A percentile compares a stretch with the other conserved stretches of the same genome.
Conservation (phyloP, 2,797 vertebrate species). For the Catamblyrhynchus diadema region DNA sequence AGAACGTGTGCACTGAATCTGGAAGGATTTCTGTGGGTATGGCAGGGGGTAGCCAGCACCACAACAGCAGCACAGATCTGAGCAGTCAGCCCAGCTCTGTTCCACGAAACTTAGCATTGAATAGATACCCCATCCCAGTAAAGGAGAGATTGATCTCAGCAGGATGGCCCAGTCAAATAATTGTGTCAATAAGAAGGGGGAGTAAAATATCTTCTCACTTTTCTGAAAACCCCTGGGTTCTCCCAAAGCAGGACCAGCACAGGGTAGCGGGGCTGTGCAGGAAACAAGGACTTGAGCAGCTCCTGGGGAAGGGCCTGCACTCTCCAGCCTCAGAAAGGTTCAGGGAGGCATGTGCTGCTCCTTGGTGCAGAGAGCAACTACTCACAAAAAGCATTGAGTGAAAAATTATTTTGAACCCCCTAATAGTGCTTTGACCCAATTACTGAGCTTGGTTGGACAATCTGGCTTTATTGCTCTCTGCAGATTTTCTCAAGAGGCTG, state of each 20-base stretch:
- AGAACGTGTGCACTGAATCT: not conserved
- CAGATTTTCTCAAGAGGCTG: not conserved
- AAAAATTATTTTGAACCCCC: not conserved
- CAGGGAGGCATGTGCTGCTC: not conserved
- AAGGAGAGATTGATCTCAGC: not conserved
- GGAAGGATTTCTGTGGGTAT: not conserved
- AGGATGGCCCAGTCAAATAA: not conserved
- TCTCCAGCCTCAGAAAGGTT: not conserved
- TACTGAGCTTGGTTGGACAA: not conserved
- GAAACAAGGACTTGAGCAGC: accelerated
- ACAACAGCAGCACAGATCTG: not conserved
- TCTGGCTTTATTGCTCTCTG: not conserved
- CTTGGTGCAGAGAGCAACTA: not conserved
- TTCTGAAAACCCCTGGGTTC: not conserved
- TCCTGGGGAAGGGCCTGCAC: not conserved
- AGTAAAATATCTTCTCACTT: not conserved
- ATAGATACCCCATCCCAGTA: not conserved
- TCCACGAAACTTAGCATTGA: not conserved
- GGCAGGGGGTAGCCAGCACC: not conserved
- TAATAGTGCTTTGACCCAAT: not conserved
- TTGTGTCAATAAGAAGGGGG: not conserved
- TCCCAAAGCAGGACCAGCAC: not conserved
- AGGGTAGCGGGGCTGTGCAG: not conserved
- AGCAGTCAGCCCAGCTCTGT: not conserved
- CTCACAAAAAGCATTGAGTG: not conserved